Conservation (phyloP, 2,113 vertebrate species). For the Morphnarchus princeps region DNA sequence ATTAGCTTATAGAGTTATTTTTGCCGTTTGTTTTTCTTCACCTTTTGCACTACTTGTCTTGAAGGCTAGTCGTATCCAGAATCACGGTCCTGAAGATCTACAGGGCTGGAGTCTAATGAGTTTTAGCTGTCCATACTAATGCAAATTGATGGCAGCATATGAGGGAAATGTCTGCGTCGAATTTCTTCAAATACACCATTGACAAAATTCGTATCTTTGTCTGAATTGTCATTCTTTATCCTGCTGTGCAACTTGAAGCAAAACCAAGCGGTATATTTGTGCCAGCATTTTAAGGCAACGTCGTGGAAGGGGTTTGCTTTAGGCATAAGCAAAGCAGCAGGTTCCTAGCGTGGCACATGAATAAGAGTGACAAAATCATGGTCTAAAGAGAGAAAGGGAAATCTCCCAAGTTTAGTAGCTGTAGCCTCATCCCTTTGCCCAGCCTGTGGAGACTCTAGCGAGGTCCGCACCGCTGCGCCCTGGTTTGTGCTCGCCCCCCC, state of each 20-base stretch:
- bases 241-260: background rate
- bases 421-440: background rate
- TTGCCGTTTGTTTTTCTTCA: background rate
- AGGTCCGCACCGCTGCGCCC: background rate
- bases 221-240: background rate
- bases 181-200: background rate
- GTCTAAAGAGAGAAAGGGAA: background rate
- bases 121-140: background rate
- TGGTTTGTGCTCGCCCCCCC: background rate
- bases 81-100: background rate
- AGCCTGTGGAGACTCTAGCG: background rate
- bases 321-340: background rate
- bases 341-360: background rate
- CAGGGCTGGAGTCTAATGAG: background rate
- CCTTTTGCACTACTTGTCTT: background rate
- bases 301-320: background rate
- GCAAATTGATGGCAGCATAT: background rate
- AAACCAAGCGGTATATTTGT: background rate
- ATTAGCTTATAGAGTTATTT: background rate
- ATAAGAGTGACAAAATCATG: background rate
- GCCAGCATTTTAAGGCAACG: background rate
- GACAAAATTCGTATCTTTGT: background rate
- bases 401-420: background rate
- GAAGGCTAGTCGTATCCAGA: background rate
- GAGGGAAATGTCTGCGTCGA: background rate